Conservation (phyloP, 2,888 invertebrate species). For the Drosophila kokeensis region DNA sequence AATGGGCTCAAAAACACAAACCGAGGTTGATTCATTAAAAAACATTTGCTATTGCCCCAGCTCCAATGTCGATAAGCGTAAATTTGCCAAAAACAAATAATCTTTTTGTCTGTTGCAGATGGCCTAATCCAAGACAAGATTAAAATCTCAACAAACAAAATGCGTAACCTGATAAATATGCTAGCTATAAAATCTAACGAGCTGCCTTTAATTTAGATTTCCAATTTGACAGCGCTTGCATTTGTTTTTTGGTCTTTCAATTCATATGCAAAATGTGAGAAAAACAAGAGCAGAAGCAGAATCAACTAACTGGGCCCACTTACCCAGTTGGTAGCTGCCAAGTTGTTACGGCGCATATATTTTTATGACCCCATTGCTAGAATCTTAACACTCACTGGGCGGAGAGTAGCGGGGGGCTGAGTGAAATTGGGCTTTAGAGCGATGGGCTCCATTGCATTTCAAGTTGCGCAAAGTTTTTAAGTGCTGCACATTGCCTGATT, state of each 20-base stretch:
- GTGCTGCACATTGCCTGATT: constrained; percentile 72
- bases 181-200: constrained; percentile 36
- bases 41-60: constrained; percentile 33
- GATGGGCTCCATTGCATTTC: constrained; percentile 47
- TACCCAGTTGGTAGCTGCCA: constrained; percentile 51
- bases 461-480: constrained; percentile 70
- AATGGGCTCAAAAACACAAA: constrained; percentile 7
- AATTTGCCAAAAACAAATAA: constrained; percentile 77
- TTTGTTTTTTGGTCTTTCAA: constrained; percentile 2
- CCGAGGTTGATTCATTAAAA: constrained; percentile 56
- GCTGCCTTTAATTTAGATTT: constrained; percentile 21
- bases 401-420: background rate
- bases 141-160: constrained; percentile 64
- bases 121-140: constrained; percentile 50
- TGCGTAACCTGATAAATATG: constrained; percentile 59
- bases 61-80: constrained; percentile 67
- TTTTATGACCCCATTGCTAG: constrained; percentile 54
- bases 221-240: constrained; percentile 2
- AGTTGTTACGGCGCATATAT: constrained; percentile 61
- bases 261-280: constrained; percentile 29
- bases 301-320: constrained; percentile 26
- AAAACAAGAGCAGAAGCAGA: background rate
- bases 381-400: constrained; percentile 41
- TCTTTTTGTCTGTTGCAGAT: constrained; percentile 34
- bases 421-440: background rate